Evolutionary conservation across 1,140 invertebrate genomes (phyloP), one percentile per base, ranked within the genome.

Genomic region (Pogonomyrmex barbatus): DNA sequence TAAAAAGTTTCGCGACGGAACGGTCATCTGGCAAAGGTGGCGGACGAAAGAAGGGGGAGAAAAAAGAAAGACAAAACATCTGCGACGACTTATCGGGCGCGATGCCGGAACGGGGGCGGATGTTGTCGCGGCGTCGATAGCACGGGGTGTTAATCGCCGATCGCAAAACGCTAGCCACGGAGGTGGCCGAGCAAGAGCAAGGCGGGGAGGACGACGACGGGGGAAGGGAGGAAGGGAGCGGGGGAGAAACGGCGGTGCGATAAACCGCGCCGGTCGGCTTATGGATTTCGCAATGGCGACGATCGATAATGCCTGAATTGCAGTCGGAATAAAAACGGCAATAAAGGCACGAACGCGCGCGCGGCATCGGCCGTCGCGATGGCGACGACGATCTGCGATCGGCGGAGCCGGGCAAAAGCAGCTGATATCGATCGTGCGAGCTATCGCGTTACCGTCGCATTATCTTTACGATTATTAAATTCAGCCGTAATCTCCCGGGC

Each of bases 301-400:
- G 56, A 54, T 56, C 67, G 77, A 83, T 89, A 87, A 83, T 88
- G 54, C 79, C 67, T 30, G 88, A 71, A 87, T 89, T 83, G 70
- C 47, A 54, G 33, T 47, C 8, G 24, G 60, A 79, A 76, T 79
- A 84, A 89, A 85, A 89, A 81, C 62, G 56, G n/a, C 39, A 52
- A 87, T 87, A 75, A 87, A 89, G 79, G 52, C 33, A 39, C 54
- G 56, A 56, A 47, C 14, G 42, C 17, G 30, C 30, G 10, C 2
- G 14, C 42, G 58, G 30, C 14, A 33, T 67, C 17, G 52, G 24
- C n/a, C n/a, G 47, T 70, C 42, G 39, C 42, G 39, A 63, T 62
- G 14, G 30, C 12, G 5, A 47, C 12, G 5, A 47, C 36, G 56
- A 76, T 87, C 84, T 54, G 70, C 58, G 47, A 47, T 62, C 52